Conservation (phyloP, 2,797 vertebrate species). For the Rhadinocentrus ornatus region DNA sequence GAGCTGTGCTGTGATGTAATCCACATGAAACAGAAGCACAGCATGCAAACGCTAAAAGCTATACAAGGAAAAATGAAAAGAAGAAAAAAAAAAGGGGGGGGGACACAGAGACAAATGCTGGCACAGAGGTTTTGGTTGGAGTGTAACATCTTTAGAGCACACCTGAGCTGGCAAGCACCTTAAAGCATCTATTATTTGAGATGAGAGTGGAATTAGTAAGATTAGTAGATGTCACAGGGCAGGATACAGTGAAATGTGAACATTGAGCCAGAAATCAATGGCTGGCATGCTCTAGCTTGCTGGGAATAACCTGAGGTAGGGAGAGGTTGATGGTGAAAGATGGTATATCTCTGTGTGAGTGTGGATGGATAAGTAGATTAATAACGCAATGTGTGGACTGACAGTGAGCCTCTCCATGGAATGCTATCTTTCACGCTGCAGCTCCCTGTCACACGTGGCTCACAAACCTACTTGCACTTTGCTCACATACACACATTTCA, state of each 20-base stretch:
- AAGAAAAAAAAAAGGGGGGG: constrained; percentile 9
- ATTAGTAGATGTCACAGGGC: constrained; percentile 74
- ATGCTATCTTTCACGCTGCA: constrained; percentile 48
- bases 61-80: constrained; percentile 38
- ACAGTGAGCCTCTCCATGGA: constrained; percentile 59
- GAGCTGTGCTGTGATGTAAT: constrained; percentile 80
- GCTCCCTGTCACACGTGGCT: constrained; percentile 44
- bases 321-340: constrained; percentile 40
- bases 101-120: constrained; percentile 32
- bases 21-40: constrained; percentile 76
- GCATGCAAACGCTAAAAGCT: constrained; percentile 56
- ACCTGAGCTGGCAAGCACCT: constrained; percentile 63
- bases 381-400: constrained; percentile 61
- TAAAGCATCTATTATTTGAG: constrained; percentile 69
- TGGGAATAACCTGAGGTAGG: constrained; percentile 41
- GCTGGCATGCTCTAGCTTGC: constrained; percentile 53
- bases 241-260: constrained; percentile 67
- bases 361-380: constrained; percentile 57
- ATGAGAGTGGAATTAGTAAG: constrained; percentile 73
- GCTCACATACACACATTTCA: constrained; percentile 35
- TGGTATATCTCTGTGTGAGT: constrained; percentile 20
- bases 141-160: constrained; percentile 38
- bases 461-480: constrained; percentile 35
- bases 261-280: constrained; percentile 73
- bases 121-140: constrained; percentile 44